Conservation (phyloP, 2,888 invertebrate species). For the Sturmia bella region DNA sequence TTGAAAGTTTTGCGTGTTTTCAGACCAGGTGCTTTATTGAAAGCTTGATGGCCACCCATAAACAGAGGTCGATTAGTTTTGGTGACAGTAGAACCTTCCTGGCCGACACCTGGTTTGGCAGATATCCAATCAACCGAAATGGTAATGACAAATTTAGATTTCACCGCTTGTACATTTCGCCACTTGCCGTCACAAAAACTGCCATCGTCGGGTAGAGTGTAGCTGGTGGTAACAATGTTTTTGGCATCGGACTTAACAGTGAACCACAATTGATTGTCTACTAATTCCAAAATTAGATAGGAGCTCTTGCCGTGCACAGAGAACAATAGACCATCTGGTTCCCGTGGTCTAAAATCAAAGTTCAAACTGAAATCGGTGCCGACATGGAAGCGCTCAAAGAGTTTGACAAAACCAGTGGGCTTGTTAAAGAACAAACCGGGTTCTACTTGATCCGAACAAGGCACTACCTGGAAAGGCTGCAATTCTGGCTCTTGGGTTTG, state of each 20-base stretch:
- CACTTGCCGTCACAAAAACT: conserved; percentile 97
- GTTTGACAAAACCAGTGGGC: conserved; percentile 88
- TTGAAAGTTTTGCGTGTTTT: conserved; percentile 88
- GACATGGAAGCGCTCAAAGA: conserved; percentile 88
- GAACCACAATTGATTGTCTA: conserved; percentile 92
- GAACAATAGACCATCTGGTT: conserved; percentile 91
- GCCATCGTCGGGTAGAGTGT: conserved; percentile 85
- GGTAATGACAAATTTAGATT: conserved; percentile 94
- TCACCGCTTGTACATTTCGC: conserved; percentile 92
- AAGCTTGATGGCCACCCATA: conserved; percentile 92
- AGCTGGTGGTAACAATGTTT: conserved; percentile 87
- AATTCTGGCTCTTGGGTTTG: conserved; percentile 85
- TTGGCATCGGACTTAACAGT: conserved; percentile 91
- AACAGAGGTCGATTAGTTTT: conserved; percentile 93
- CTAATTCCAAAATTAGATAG: conserved; percentile 92
- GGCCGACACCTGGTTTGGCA: conserved; percentile 88
- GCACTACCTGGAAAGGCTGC: conserved; percentile 85
- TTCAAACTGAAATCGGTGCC: conserved; percentile 90
- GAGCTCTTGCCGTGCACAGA: conserved; percentile 92
- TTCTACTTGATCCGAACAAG: conserved; percentile 91
- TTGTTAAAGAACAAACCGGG: conserved; percentile 92
- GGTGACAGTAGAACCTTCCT: conserved; percentile 85
- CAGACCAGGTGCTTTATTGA: conserved; percentile 85
- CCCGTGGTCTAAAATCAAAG: conserved; percentile 93
- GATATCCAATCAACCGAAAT: conserved; percentile 92